Conservation (phyloP, 2,888 invertebrate genomes). For the Pyrgus malvae region DNA sequence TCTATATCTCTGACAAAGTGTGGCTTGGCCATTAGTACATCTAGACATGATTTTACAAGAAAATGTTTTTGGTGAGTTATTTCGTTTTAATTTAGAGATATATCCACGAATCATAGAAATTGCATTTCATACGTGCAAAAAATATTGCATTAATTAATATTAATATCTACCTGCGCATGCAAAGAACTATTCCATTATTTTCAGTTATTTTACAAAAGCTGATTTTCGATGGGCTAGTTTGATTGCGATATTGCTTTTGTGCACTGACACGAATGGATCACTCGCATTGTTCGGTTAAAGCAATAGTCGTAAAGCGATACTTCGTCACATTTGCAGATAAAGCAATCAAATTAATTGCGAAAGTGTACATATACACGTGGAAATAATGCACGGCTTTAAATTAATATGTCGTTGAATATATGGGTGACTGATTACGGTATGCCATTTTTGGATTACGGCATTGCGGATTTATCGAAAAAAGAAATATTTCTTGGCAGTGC, state of each 20-base stretch:
- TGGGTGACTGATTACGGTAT: slow-evolving; percentile 18
- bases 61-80: no score
- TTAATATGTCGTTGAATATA: slow-evolving; percentile 16
- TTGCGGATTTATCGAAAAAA: background rate
- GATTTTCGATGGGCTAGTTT: slow-evolving; percentile 69
- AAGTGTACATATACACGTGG: slow-evolving; percentile 28
- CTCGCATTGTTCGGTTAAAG: slow-evolving; percentile 55
- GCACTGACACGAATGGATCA: slow-evolving; percentile 64
- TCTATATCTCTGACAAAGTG: no score
- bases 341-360: slow-evolving; percentile 45
- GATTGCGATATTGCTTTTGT: slow-evolving; percentile 71
- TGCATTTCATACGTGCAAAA: background rate
- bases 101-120: background rate
- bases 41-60: no score
- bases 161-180: background rate
- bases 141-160: slow-evolving; percentile 10
- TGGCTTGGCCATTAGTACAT: no score
- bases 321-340: slow-evolving; percentile 47
- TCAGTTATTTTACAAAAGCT: slow-evolving; percentile 59
- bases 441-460: slow-evolving; percentile 20
- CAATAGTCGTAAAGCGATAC: slow-evolving; percentile 45
- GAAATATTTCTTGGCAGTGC: background rate
- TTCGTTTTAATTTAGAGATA: no score
- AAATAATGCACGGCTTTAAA: slow-evolving; percentile 21
- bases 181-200: slow-evolving; percentile 44